Evolutionary conservation across 2,888 invertebrate species (phyloP).

Genomic region (Euzophera pinguis): DNA sequence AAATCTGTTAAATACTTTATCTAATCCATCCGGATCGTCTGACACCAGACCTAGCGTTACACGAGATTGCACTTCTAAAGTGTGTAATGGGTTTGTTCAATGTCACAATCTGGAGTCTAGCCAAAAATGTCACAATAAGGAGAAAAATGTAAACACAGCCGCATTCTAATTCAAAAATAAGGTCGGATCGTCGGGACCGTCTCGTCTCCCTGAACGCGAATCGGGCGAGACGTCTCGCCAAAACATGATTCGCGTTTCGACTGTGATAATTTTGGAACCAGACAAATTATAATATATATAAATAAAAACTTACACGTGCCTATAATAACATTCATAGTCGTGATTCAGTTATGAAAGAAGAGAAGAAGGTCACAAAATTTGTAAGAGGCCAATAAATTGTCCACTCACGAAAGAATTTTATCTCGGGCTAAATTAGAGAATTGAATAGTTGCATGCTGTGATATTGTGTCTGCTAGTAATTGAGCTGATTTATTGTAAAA

Average conservation of each 20-base stretch:
- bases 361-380: slow-evolving; percentile 10
- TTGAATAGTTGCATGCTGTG: slow-evolving; percentile 8
- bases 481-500: not conserved
- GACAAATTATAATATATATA: too few species aligned
- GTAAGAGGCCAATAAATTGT: slow-evolving; percentile 5
- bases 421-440: not conserved
- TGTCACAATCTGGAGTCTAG: slow-evolving; percentile 60
- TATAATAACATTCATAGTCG: slow-evolving; percentile 4
- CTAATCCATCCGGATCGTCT: too few species aligned
- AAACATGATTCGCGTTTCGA: slow-evolving; percentile 51
- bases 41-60: not conserved
- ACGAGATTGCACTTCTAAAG: slow-evolving; percentile 23
- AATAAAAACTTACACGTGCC: slow-evolving; percentile 8
- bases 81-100: slow-evolving; percentile 53
- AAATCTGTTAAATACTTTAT: too few species aligned
- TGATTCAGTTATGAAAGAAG: slow-evolving; percentile 7
- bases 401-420: slow-evolving; percentile 10
- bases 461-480: not conserved
- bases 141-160: slow-evolving; percentile 74
- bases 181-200: slow-evolving; percentile 50
- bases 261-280: slow-evolving; percentile 9
- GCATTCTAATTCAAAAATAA: slow-evolving; percentile 72
- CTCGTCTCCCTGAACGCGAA: slow-evolving; percentile 51
- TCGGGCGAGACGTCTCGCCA: slow-evolving; percentile 54
- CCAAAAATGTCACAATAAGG: slow-evolving; percentile 72